Evolutionary conservation across 2,113 vertebrate species (phyloP).

Genomic region (Gadus chalcogrammus): DNA sequence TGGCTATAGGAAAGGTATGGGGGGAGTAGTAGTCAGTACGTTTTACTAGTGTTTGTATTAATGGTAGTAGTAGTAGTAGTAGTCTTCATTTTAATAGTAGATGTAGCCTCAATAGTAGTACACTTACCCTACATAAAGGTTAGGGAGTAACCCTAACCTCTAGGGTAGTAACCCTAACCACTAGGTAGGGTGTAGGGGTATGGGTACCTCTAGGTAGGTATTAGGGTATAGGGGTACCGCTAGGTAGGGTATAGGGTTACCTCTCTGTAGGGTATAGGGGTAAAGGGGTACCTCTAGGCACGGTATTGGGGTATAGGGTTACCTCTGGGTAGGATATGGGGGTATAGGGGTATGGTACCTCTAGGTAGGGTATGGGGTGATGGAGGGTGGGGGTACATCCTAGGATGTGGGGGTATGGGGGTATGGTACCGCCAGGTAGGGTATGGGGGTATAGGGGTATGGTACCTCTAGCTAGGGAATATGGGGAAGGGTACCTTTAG

Average conservation of each 20-base stretch:
- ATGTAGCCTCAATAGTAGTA: background rate
- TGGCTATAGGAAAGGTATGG: too few relatives aligned
- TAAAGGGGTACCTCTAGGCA: background rate
- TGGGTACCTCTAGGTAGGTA: slow-evolving; percentile 77
- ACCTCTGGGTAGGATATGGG: background rate
- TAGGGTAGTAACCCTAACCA: slow-evolving; percentile 35
- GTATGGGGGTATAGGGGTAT: background rate
- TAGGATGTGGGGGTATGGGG: background rate
- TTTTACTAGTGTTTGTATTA: too few relatives aligned
- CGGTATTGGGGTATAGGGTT: background rate
- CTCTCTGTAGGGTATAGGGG: background rate
- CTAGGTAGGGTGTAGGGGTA: slow-evolving; percentile 84
- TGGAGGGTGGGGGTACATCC: background rate
- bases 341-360: background rate
- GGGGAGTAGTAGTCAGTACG: too few relatives aligned
- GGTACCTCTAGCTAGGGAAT: slow-evolving; percentile 73
- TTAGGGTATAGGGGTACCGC: slow-evolving; percentile 64
- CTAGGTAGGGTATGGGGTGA: slow-evolving; percentile 47
- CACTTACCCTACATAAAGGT: background rate
- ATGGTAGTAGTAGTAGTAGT: background rate
- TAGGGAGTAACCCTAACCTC: slow-evolving; percentile 32
- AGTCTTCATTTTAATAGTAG: background rate
- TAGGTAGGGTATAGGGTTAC: background rate
- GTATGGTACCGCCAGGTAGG: slow-evolving; percentile 10
- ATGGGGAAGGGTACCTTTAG: slow-evolving; percentile 49